Conservation (phyloP, 1,140 invertebrate species). For the Thereuonema tuberculata region DNA sequence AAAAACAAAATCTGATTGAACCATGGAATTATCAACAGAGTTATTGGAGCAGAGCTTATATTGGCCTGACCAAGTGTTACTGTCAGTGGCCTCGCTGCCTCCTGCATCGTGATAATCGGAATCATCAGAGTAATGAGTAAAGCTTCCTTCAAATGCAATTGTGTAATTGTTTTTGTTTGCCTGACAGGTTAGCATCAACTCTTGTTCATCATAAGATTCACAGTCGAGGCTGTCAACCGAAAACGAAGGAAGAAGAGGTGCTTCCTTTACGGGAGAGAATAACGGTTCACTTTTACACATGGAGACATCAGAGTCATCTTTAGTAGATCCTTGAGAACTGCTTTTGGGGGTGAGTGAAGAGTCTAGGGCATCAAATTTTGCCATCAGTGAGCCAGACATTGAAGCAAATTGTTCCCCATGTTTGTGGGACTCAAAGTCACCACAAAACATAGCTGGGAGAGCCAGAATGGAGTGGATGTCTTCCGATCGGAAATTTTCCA, state of each 20-base stretch:
- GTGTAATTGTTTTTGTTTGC: slow-evolving; percentile 89
- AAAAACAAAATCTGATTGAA: slow-evolving; percentile 60
- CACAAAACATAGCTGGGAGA: slow-evolving; percentile 18
- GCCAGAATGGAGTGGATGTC: slow-evolving; percentile 72
- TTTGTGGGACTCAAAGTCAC: slow-evolving; percentile 35
- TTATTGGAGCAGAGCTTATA: no score
- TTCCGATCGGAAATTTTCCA: slow-evolving; percentile 80
- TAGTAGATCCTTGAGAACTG: slow-evolving; percentile 55
- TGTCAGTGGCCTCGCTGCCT: slow-evolving; percentile 8
- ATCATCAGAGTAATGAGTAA: slow-evolving; percentile 36
- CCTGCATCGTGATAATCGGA: slow-evolving; percentile 19
- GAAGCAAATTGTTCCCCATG: slow-evolving; percentile 67
- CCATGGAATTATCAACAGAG: slow-evolving; percentile 44
- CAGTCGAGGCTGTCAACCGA: slow-evolving; percentile 82
- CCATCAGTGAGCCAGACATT: slow-evolving; percentile 30
- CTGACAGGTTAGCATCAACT: slow-evolving; percentile 68
- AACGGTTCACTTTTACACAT: slow-evolving; percentile 77
- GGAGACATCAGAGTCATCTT: slow-evolving; percentile 46
- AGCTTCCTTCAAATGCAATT: slow-evolving; percentile 80
- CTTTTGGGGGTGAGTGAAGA: slow-evolving; percentile 46
- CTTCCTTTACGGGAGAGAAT: slow-evolving; percentile 79
- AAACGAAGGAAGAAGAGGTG: slow-evolving; percentile 43
- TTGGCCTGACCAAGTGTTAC: not conserved
- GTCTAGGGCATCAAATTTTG: not conserved
- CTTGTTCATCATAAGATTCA: slow-evolving; percentile 52